phyloP scores from a whole-genome alignment of 2,888 invertebrate species.

The Salpingus planirostris region DNA sequence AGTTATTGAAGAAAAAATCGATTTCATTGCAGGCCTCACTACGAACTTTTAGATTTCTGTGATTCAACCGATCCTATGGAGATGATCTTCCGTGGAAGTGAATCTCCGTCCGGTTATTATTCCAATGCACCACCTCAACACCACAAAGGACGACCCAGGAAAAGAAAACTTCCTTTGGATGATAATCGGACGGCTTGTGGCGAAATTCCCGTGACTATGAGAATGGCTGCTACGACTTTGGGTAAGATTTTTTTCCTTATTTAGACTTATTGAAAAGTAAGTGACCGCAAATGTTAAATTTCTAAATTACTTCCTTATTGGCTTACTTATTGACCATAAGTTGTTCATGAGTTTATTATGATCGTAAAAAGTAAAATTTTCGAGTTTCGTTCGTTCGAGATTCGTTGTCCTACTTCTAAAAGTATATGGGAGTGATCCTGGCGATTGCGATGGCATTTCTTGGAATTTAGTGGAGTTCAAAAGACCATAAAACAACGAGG shows the following conservation, averaged over 20 bases:
- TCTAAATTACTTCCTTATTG: no score
- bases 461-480: no score
- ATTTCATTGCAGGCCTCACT: conserved; percentile 49
- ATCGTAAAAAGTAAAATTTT: no score
- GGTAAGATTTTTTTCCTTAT: conserved; percentile 45
- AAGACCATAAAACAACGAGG: no score
- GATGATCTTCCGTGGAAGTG: conserved; percentile 50
- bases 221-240: conserved; percentile 59
- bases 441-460: no score
- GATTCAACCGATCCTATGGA: conserved; percentile 53
- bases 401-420: no score
- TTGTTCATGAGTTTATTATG: no score
- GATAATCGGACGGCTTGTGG: conserved; percentile 49
- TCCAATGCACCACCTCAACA: conserved; percentile 52
- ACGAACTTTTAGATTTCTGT: conserved; percentile 56
- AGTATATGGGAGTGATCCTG: no score
- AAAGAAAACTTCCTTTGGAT: conserved; percentile 54
- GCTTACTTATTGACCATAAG: no score
- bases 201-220: conserved; percentile 59
- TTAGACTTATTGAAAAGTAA: no score
- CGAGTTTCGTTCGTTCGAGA: no score
- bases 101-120: conserved; percentile 57
- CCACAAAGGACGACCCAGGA: conserved; percentile 72
- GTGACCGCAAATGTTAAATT: no score
- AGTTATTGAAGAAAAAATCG: conserved; percentile 6